phyloP scores from a whole-genome alignment of 1,140 invertebrate genomes.

The Ceratosolen solmsi region DNA sequence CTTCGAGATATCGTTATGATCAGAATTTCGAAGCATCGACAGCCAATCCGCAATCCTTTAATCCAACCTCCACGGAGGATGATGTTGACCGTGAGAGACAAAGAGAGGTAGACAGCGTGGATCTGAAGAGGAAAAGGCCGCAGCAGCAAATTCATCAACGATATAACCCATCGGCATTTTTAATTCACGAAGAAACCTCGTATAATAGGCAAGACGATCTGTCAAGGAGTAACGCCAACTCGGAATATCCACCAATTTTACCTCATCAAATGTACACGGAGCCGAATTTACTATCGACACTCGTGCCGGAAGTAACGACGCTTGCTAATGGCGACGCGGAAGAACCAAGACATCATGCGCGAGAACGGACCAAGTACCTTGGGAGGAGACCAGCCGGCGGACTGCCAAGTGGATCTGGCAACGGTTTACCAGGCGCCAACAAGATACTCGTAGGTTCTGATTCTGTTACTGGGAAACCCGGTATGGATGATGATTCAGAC shows the following conservation, averaged over 20 bases:
- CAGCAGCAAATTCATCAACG: neutral
- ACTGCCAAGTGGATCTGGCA: conserved; percentile 55
- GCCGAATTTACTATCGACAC: no score
- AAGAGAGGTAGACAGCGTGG: conserved; percentile 53
- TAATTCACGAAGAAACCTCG: neutral
- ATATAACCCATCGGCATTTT: neutral
- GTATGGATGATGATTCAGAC: neutral
- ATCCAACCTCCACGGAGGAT: conserved; percentile 48
- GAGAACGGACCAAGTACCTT: conserved; percentile 9
- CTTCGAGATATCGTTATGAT: neutral
- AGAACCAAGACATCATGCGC: neutral
- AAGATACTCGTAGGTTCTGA: conserved; percentile 39
- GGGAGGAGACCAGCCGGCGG: conserved; percentile 54
- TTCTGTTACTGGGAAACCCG: conserved; percentile 4
- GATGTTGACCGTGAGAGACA: conserved; percentile 56
- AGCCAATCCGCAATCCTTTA: neutral
- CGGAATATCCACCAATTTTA: neutral
- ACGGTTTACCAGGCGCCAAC: conserved; percentile 57
- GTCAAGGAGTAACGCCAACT: neutral
- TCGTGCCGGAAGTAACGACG: neutral
- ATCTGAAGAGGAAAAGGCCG: conserved; percentile 7
- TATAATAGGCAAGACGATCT: neutral
- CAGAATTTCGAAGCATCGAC: neutral
- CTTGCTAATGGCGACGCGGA: no score
- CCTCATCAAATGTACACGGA: neutral